Evolutionary conservation across 2,888 invertebrate genomes (phyloP).

Genomic region (Drosophila paracracens): DNA sequence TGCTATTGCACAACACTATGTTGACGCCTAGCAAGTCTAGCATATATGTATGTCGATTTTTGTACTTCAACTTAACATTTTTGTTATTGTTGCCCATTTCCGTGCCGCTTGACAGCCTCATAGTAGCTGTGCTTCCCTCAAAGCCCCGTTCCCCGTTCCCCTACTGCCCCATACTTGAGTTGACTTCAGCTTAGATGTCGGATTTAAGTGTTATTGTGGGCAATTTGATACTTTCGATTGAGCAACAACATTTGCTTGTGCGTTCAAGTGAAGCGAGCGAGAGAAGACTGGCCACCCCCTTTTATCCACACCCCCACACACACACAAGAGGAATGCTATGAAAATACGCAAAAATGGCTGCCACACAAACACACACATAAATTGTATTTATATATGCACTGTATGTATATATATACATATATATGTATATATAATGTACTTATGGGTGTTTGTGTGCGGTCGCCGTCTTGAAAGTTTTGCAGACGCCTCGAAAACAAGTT

Average conservation of each 20-base stretch:
- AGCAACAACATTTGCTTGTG: slow-evolving; percentile 79
- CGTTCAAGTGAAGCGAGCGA: slow-evolving; percentile 73
- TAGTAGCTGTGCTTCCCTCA: slow-evolving; percentile 1
- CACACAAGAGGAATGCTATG: slow-evolving; percentile 30
- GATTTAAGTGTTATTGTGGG: slow-evolving; percentile 82
- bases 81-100: slow-evolving; percentile 68
- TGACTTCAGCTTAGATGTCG: slow-evolving; percentile 71
- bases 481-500: slow-evolving; percentile 78
- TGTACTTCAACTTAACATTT: slow-evolving; percentile 56
- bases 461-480: slow-evolving; percentile 63
- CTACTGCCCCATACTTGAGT: slow-evolving; percentile 32
- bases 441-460: slow-evolving; percentile 42
- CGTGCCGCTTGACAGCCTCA: slow-evolving; percentile 45
- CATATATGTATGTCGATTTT: slow-evolving; percentile 5
- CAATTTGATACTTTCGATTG: slow-evolving; percentile 83
- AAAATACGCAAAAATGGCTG: slow-evolving; percentile 70
- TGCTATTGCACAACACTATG: slow-evolving; percentile 14
- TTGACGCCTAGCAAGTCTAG: slow-evolving; percentile 2
- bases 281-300: slow-evolving; percentile 28
- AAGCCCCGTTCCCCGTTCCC: background rate
- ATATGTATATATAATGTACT: slow-evolving; percentile 11
- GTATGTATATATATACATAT: slow-evolving; percentile 14
- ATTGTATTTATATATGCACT: slow-evolving; percentile 28
- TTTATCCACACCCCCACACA: slow-evolving; percentile 1
- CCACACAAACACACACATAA: slow-evolving; percentile 49